Conservation (phyloP, 2,888 invertebrate genomes). For the Phalera bucephala region DNA sequence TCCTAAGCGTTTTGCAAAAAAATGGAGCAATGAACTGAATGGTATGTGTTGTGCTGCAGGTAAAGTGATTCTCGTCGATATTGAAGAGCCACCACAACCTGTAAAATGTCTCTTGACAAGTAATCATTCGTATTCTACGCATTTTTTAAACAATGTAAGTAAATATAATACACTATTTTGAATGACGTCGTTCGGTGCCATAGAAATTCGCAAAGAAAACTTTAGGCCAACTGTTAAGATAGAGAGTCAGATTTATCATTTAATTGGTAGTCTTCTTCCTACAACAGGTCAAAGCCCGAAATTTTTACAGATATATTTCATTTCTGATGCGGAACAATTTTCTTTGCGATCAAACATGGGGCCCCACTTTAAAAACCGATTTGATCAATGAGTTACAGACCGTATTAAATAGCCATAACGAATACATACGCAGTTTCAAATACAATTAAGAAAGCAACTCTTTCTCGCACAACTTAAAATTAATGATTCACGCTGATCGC, state of each 20-base stretch:
- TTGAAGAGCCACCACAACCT: constrained; percentile 20
- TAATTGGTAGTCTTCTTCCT: constrained; percentile 27
- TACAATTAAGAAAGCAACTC: no score
- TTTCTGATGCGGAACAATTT: no score
- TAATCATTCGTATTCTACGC: constrained; percentile 11
- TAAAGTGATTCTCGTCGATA: constrained; percentile 14
- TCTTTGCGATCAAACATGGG: constrained; percentile 36
- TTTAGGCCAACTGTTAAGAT: constrained; percentile 35
- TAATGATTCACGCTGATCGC: constrained; percentile 37
- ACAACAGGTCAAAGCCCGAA: constrained; percentile 23
- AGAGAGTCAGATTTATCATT: constrained; percentile 39
- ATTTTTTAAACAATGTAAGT: constrained; percentile 17
- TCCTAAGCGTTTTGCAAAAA: constrained; percentile 9
- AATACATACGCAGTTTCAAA: no score
- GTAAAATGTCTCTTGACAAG: constrained; percentile 15
- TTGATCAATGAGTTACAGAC: constrained; percentile 38
- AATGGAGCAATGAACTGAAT: constrained; percentile 20
- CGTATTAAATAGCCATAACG: constrained; percentile 32
- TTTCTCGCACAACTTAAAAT: constrained; percentile 31
- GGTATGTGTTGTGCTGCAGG: constrained; percentile 29
- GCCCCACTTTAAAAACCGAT: constrained; percentile 29
- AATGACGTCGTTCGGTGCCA: constrained; percentile 35
- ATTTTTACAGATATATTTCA: constrained; percentile 41
- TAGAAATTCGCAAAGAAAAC: constrained; percentile 17
- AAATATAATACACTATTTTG: no score